Evolutionary conservation across 1,140 invertebrate species (phyloP).

Genomic region (Heliconius hewitsoni): DNA sequence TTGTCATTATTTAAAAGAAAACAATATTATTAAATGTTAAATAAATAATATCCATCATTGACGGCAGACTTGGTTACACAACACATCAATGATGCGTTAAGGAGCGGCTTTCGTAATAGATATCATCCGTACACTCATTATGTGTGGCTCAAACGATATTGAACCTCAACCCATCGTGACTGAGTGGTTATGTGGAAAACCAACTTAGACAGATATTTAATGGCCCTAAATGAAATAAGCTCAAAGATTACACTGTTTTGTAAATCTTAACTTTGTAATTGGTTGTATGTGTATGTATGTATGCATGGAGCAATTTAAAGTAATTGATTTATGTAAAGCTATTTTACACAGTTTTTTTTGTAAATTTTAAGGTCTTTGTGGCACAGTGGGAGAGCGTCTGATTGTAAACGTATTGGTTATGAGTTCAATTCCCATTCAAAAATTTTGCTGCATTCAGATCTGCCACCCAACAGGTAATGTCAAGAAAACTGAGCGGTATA

Average conservation of each 20-base stretch:
- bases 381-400: no score
- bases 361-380: neutral
- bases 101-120: slow-evolving; percentile 59
- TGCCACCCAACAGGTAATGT: no score
- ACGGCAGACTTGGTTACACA: neutral
- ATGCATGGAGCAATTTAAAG: neutral
- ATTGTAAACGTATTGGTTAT: no score
- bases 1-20: no score
- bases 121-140: slow-evolving; percentile 47
- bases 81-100: slow-evolving; percentile 61
- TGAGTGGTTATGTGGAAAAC: slow-evolving; percentile 7
- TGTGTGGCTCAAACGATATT: slow-evolving; percentile 23
- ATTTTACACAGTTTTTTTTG: neutral
- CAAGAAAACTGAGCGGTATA: no score
- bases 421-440: no score
- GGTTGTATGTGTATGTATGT: neutral
- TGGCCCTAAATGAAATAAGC: slow-evolving; percentile 40
- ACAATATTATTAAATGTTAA: no score
- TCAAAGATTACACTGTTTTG: slow-evolving; percentile 42
- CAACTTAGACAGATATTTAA: slow-evolving; percentile 30
- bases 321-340: neutral
- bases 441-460: no score
- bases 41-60: neutral
- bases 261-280: slow-evolving; percentile 27
- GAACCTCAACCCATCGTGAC: slow-evolving; percentile 14